Percentiles rank a stretch among this genome's conserved stretches.
Conservation (phyloP, 2,888 invertebrate species). For the Hemistola chrysoprasaria region DNA sequence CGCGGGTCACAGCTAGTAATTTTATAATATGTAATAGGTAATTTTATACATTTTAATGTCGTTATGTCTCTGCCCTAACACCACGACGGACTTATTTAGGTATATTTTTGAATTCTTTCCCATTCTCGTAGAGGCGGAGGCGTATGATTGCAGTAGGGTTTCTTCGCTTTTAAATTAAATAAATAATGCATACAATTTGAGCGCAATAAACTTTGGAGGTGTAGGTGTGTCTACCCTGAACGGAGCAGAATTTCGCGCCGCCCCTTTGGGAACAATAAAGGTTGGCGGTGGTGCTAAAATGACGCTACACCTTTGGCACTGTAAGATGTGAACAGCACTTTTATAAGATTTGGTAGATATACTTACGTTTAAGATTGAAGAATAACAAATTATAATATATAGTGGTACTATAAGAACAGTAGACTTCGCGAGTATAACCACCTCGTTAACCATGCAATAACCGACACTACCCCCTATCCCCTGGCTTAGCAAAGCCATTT, state of each 20-base stretch:
- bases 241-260: conserved; percentile 60
- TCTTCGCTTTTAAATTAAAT: conserved; percentile 81
- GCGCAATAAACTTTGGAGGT: conserved; percentile 76
- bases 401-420: too few relatives aligned
- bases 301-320: too few relatives aligned
- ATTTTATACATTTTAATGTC: background rate
- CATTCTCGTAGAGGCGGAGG: conserved; percentile 44
- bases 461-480: too few relatives aligned
- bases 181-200: conserved; percentile 80
- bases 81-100: conserved; percentile 13
- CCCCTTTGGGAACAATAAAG: conserved; percentile 72
- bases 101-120: conserved; percentile 35
- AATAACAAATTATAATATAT: too few relatives aligned
- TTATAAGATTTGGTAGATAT: too few relatives aligned
- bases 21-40: background rate
- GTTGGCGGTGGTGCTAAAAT: conserved; percentile 52
- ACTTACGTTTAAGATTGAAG: too few relatives aligned
- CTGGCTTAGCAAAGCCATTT: too few relatives aligned
- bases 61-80: background rate
- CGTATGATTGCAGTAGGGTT: conserved; percentile 68
- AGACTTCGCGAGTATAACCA: too few relatives aligned
- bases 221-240: conserved; percentile 63
- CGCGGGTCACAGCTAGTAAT: too few relatives aligned
- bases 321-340: too few relatives aligned
- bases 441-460: too few relatives aligned